Conservation (phyloP, 2,888 invertebrate species). For the Ennomos fuscantarius region DNA sequence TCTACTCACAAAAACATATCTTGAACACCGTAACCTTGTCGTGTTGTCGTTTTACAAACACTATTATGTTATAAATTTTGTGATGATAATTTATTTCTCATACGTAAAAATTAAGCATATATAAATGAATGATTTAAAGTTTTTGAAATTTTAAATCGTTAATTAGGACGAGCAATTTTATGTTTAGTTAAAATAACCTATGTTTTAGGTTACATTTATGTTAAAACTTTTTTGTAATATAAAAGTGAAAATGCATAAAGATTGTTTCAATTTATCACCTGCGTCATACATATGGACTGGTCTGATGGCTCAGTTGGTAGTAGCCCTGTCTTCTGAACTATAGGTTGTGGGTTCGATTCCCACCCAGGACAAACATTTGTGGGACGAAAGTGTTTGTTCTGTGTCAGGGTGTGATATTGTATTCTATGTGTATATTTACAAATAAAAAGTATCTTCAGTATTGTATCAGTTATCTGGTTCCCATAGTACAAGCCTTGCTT, state of each 20-base stretch:
- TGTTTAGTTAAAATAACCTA: constrained; percentile 34
- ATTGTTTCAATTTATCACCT: constrained; percentile 24
- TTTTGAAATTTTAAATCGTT: constrained; percentile 43
- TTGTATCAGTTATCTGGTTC: no score
- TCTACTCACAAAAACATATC: no score
- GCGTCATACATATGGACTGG: constrained; percentile 7
- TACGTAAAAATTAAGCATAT: constrained; percentile 41
- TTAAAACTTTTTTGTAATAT: constrained; percentile 35
- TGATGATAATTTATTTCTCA: constrained; percentile 50
- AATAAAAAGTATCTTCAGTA: no score
- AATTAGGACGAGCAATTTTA: constrained; percentile 37
- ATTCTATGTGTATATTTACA: no score
- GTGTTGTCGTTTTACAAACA: constrained; percentile 17
- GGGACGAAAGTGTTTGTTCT: no score
- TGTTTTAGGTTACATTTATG: constrained; percentile 35
- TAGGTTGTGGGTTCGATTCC: no score
- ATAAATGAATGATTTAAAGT: constrained; percentile 43
- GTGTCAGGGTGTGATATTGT: no score
- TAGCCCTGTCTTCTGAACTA: no score
- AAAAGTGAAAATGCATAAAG: constrained; percentile 26
- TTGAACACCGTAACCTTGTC: constrained; percentile 19
- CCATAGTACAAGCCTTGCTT: no score
- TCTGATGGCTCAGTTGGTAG: no score
- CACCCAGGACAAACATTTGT: no score
- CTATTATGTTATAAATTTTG: constrained; percentile 41